Evolutionary conservation across 2,113 vertebrate genomes (phyloP), one percentile per base, ranked within the genome.

Genomic region (Pimephales promelas): DNA sequence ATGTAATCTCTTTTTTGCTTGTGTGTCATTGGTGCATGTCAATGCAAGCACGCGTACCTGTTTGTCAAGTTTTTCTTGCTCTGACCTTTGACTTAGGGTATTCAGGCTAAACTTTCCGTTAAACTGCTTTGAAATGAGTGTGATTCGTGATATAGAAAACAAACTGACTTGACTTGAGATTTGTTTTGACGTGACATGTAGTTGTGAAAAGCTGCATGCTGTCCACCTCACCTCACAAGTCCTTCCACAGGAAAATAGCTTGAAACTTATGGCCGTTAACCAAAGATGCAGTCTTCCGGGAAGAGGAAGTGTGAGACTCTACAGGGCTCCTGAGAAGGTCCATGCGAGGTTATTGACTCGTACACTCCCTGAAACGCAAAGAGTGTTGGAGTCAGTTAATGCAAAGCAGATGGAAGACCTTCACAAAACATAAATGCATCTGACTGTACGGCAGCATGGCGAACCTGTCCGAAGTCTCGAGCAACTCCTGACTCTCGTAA

Each of bases 391-490:
- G 86, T 84, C 57, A 18, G 87, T 66, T 92, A 94, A 94, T 86
- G 88, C 91, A 83, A 85, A 92, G 90, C 94, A 94, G 94, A 93
- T 93, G 94, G 94, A 62, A 68, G 86, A 83, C 88, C 90, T 87
- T 83, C 87, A 90, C 90, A 90, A 87, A 93, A 22, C 92, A 92
- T 92, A 93, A 93, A 93, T 89, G 91, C n/a, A n/a, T 78, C 83
- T 85, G 82, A 80, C 84, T 84, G 79, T 45, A 47, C 43, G 2
- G 9, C 47, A 22, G 28, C 14, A 75, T 34, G 26, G 11, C 68
- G n/a, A 72, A 72, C 70, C 70, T 72, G 70, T 45, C 70, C 40
- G 26, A 45, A 47, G 40, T 47, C 70, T 43, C 10, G 34, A 43
- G 10, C 22, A 57, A n/a, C 54, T 26, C 57, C n/a, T 26, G 56